A percentile compares a stretch with the other conserved stretches of the same genome.
These are phyloP conservation scores for Saguinus midas DNA, from an alignment of 2,113 vertebrate genomes.

Conservation along the genomic window DNA sequence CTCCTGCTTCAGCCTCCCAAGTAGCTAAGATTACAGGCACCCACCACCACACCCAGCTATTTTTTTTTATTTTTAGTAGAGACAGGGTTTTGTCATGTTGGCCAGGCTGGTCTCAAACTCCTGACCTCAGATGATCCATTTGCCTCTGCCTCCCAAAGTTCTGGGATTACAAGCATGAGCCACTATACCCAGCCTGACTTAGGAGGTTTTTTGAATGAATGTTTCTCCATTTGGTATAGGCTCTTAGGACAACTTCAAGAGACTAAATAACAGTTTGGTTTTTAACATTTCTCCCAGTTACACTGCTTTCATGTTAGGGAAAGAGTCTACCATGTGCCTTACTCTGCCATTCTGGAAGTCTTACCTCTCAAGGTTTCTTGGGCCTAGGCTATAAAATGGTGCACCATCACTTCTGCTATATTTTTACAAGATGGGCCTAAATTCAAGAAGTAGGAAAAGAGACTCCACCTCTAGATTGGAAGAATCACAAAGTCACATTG, in stretches of 20 bases:
- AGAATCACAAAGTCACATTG: neutral
- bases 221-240: neutral
- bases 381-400: neutral
- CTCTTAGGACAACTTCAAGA: slow-evolving; percentile 1
- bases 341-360: neutral
- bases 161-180: too few relatives aligned
- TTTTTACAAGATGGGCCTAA: neutral
- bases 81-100: too few relatives aligned
- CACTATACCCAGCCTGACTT: too few relatives aligned
- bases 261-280: neutral
- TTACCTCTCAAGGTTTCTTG: neutral
- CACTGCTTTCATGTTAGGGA: neutral
- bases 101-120: too few relatives aligned
- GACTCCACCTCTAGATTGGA: neutral
- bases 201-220: neutral
- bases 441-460: neutral
- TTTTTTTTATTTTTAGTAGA: too few relatives aligned
- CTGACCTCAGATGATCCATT: too few relatives aligned
- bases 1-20: too few relatives aligned
- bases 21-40: too few relatives aligned
- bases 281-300: neutral
- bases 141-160: too few relatives aligned
- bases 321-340: neutral
- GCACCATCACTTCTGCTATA: neutral
- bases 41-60: too few relatives aligned